A percentile compares a stretch with the other conserved stretches of the same genome.
Evolutionary conservation across 1,140 invertebrate genomes (phyloP).

Genomic region (Ctenoplectra terminalis): DNA sequence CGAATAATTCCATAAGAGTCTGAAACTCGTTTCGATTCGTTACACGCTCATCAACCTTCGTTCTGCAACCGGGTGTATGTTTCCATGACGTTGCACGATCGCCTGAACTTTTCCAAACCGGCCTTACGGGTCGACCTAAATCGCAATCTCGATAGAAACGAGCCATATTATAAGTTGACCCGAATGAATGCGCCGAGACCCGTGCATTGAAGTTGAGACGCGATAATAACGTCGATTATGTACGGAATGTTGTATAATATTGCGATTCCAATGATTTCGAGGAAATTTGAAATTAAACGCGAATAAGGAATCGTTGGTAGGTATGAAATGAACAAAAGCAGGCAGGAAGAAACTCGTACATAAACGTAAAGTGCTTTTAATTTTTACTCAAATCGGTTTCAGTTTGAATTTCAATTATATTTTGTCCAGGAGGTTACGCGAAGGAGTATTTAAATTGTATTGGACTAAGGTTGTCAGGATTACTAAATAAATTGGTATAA

Average conservation of each 20-base stretch:
- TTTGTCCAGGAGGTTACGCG: too few relatives aligned
- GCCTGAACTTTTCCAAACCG: slow-evolving; percentile 34
- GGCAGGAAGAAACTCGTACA: too few relatives aligned
- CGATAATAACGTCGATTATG: background rate
- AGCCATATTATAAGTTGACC: slow-evolving; percentile 1
- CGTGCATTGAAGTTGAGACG: background rate
- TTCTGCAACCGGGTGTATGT: slow-evolving; percentile 41
- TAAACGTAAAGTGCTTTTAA: too few relatives aligned
- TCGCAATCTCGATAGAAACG: slow-evolving; percentile 24
- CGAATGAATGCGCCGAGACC: background rate
- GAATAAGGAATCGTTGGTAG: background rate
- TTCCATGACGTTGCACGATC: slow-evolving; percentile 35
- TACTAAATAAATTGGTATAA: too few relatives aligned
- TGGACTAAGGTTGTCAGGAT: too few relatives aligned
- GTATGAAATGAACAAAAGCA: too few relatives aligned
- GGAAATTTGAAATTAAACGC: too few relatives aligned
- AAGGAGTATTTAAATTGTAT: too few relatives aligned
- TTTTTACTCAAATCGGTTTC: too few relatives aligned
- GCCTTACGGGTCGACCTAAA: slow-evolving; percentile 17
- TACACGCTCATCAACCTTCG: slow-evolving; percentile 36
- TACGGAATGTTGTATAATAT: background rate
- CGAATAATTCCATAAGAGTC: slow-evolving; percentile 36
- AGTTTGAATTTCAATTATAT: too few relatives aligned
- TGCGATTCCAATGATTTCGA: background rate
- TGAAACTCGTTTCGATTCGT: background rate